Base-by-base conservation (phyloP, 2,113 vertebrate genomes). In the Petromus typicus region DNA sequence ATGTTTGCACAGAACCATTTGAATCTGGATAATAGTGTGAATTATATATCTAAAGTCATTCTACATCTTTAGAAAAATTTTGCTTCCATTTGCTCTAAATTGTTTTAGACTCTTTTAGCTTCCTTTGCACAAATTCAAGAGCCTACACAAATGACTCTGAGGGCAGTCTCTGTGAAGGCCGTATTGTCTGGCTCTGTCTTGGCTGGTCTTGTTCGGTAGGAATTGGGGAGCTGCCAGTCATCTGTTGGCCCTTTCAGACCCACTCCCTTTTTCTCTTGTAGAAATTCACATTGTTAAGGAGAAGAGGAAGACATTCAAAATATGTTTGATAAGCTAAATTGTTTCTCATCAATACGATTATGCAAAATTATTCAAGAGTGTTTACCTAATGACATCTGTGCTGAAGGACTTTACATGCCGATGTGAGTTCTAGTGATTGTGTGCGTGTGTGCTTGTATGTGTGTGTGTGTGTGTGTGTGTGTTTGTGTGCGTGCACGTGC, bases 311-410 rank as follows among this genome's bases (percentile, higher is more conserved):
- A 97, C 5, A 93, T 89, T 40, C 93, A 90, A 96, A 95, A 96
- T 76, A 96, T 43, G 90, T 96, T 98, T 93, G 97, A 98, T 97
- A 98, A 98, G 95, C 69, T 95, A 97, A 98, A 96, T 98, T 98
- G 98, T 95, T 98, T 97, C 88, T 97, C 94, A 95, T 90, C 91
- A 97, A 97, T 90, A 95, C 92, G 81, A 93, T 83, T 90, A 32
- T 93, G 80, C 86, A 84, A 84, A 93, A 93, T 96, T 97, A 96
- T 89, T 1, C 0, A 86, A 93, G 97, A 97, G 80, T 23, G 85
- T 92, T 95, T 97, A 96, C 93, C 86, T 87, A 96, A 87, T 89
- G 92, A 89, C 89, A 93, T 97, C 96, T 97, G 92, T 95, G 97
- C 43, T 56, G 82, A 95, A 86, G 96, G 96, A 95, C 96, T 97